phyloP scores from a whole-genome alignment of 2,113 vertebrate species.

The Cynocephalus volans region DNA sequence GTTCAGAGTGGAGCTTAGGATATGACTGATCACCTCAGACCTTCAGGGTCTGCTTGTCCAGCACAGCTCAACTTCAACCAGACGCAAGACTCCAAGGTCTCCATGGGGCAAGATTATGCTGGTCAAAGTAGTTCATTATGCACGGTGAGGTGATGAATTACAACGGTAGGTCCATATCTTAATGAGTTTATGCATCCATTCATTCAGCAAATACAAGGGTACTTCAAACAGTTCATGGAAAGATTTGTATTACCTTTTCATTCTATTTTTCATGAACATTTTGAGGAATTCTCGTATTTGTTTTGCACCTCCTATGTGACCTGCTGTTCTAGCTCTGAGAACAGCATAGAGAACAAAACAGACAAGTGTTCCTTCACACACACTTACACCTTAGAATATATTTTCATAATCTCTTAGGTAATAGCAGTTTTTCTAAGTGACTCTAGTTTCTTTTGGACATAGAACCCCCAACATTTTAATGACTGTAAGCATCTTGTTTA shows the following conservation, averaged over 20 bases:
- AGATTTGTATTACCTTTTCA: too few relatives aligned
- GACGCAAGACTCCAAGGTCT: background rate
- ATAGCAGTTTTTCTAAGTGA: constrained; percentile 2
- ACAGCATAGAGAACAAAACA: background rate
- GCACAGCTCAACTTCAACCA: background rate
- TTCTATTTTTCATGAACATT: too few relatives aligned
- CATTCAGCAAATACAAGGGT: background rate
- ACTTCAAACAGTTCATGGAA: too few relatives aligned
- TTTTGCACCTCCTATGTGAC: background rate
- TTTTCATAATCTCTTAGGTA: background rate
- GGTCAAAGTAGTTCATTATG: background rate
- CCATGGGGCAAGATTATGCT: background rate
- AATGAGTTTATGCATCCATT: background rate
- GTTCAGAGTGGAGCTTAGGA: background rate
- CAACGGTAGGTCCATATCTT: background rate
- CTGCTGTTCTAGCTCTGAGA: background rate
- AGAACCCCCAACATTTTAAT: background rate
- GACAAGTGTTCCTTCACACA: background rate
- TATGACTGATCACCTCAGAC: background rate
- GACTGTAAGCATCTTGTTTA: background rate
- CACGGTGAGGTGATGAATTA: background rate
- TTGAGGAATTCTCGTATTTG: background rate
- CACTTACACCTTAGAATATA: background rate
- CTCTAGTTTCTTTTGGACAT: constrained; percentile 28
- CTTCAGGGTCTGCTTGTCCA: background rate